phyloP scores from a whole-genome alignment of 1,140 invertebrate genomes.

The Bombus sylvicola region DNA sequence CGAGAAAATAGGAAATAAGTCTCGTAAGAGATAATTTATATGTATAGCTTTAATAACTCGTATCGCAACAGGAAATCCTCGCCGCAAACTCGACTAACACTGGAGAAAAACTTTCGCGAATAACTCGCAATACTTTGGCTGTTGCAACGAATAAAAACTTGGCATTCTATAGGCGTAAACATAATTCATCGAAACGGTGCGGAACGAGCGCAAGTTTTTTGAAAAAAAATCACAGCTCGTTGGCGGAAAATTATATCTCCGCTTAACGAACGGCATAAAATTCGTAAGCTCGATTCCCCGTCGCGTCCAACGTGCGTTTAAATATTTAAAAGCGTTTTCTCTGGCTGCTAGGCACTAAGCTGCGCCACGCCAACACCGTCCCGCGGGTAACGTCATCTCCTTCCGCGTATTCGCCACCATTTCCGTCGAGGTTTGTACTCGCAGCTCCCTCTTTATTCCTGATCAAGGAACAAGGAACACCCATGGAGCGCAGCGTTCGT shows the following conservation, averaged over 20 bases:
- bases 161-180: neutral
- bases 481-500: neutral
- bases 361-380: neutral
- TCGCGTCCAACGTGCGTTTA: conserved; percentile 4
- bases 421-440: conserved; percentile 15
- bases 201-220: neutral
- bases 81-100: neutral
- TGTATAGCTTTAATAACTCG: neutral
- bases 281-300: neutral
- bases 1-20: neutral
- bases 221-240: neutral
- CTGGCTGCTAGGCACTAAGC: neutral
- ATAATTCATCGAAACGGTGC: neutral
- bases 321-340: neutral
- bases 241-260: neutral
- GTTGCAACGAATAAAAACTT: neutral
- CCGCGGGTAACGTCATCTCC: conserved; percentile 14
- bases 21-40: neutral
- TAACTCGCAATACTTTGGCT: neutral
- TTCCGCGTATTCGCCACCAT: conserved; percentile 2
- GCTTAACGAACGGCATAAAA: neutral
- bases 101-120: neutral
- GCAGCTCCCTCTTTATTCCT: neutral
- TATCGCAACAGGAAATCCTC: neutral
- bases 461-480: conserved; percentile 34